Conservation (phyloP, 1,140 invertebrate species). For the Myzus persicae region DNA sequence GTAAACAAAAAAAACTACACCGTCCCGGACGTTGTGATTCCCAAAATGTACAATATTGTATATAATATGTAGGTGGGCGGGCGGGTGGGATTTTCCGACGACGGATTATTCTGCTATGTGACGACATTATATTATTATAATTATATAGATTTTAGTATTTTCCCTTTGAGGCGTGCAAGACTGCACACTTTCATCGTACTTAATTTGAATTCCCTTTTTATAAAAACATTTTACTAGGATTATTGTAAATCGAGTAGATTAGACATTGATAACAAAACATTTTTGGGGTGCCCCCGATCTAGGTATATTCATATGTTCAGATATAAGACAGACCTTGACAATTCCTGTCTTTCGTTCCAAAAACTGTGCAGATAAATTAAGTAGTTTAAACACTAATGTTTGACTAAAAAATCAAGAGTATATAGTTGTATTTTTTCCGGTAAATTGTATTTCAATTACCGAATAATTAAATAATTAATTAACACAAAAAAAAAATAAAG, state of each 20-base stretch:
- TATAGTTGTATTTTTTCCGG: background rate
- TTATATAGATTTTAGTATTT: background rate
- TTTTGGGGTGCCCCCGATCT: no score
- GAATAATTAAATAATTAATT: background rate
- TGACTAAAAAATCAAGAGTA: background rate
- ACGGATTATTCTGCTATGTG: background rate
- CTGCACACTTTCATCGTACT: background rate
- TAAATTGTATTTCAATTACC: background rate
- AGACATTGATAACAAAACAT: no score
- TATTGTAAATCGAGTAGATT: no score
- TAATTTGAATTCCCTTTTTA: background rate
- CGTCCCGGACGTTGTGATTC: background rate
- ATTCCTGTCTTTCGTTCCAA: background rate
- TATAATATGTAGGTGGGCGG: background rate
- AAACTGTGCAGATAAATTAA: background rate
- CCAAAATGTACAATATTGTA: background rate
- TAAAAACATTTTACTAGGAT: background rate
- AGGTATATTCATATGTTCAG: background rate
- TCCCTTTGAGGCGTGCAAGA: background rate
- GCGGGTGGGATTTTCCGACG: background rate
- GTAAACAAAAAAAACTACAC: background rate
- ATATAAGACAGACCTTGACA: background rate
- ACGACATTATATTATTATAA: background rate
- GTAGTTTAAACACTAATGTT: no score
- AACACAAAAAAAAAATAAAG: background rate